Conservation (phyloP, 2,888 invertebrate species). For the Drosophila recens region DNA sequence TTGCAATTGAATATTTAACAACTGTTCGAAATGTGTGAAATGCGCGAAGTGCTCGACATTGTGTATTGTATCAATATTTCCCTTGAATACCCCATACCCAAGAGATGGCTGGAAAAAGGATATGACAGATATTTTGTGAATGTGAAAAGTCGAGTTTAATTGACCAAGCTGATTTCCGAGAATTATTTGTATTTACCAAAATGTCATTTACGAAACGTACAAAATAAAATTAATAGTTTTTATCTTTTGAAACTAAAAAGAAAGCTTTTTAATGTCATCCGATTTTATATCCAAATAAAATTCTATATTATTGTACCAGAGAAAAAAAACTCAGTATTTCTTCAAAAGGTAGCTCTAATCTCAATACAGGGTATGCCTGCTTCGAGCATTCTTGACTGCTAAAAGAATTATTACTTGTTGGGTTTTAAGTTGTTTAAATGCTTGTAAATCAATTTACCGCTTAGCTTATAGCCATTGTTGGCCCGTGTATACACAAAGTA, state of each 20-base stretch:
- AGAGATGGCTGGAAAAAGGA: background rate
- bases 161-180: background rate
- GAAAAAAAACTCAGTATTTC: background rate
- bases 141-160: background rate
- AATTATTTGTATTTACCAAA: background rate
- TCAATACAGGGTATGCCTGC: background rate
- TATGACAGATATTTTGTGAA: background rate
- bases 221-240: background rate
- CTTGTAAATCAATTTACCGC: conserved; percentile 37
- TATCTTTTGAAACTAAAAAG: no score
- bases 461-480: conserved; percentile 13
- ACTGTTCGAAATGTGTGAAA: conserved; percentile 32
- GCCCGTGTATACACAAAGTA: background rate
- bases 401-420: background rate
- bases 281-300: background rate
- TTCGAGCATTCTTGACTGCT: background rate
- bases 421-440: conserved; percentile 5
- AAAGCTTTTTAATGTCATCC: background rate
- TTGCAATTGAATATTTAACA: conserved; percentile 31
- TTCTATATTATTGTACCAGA: no score
- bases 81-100: conserved; percentile 2
- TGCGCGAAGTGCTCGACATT: conserved; percentile 23
- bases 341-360: background rate
- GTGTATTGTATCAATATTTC: conserved; percentile 11
- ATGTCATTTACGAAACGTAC: background rate